Evolutionary conservation across 2,888 invertebrate species (phyloP), one percentile per base, ranked within the genome.

Genomic region (Agrotis clavis): DNA sequence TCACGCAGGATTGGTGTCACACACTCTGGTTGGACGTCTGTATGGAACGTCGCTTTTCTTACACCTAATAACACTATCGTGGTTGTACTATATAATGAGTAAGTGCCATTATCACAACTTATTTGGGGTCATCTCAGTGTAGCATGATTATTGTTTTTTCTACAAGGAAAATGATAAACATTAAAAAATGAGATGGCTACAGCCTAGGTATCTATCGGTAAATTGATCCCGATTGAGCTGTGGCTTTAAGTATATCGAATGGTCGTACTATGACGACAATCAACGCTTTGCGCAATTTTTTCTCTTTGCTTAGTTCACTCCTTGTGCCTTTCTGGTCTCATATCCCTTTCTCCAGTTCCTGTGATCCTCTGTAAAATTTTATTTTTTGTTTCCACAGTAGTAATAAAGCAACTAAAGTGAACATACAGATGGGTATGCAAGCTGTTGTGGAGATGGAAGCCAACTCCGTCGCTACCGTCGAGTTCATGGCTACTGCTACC

Each of bases 21-120:
- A 0, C 57, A 56, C 50, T 21, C 19, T 18, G 7, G 66, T 60
- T 13, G 71, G 2, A 4, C 53, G 4, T 71, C 64, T n/a, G 11
- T 81, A 7, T 81, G 78, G 74, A 70, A 51, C 47, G 71, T 81
- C 7, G 81, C 3, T 88, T 91, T n/a, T 93, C 92, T 73, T 11
- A 92, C 41, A 92, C 95, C 96, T 0, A 64, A 79, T 1, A 88
- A 90, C 5, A 94, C 92, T 30, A 77, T 92, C 25, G 93, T 95
- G 5, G 83, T 91, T 9, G 91, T 95, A 11, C 71, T 95, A 35
- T 92, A 94, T 82, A 96, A 95, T 74, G 84, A 86, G 96, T 95
- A 77, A 93, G 92, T 88, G 56, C 6, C 2, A n/a, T 5, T 62
- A 18, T 9, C 11, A n/a, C 41, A 41, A 41, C 11, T 41, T 41